Conservation (phyloP, 2,113 vertebrate species). For the Zosterops borbonicus region DNA sequence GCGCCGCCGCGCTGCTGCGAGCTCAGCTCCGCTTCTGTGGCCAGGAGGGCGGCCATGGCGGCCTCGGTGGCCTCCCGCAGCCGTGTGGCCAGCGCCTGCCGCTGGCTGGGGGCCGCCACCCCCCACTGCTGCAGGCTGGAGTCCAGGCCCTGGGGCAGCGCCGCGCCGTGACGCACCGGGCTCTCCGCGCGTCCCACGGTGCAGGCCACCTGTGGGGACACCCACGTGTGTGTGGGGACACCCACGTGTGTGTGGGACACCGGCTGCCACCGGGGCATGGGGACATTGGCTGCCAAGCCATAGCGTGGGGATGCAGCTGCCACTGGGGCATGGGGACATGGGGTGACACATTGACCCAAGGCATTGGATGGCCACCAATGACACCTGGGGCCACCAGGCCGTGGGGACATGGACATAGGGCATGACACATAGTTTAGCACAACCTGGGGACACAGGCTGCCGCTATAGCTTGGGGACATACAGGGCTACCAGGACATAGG, state of each 20-base stretch:
- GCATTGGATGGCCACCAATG: not conserved
- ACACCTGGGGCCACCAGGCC: not conserved
- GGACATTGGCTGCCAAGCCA: not conserved
- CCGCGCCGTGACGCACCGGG: not conserved
- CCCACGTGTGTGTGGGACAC: accelerated
- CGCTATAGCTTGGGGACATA: not conserved
- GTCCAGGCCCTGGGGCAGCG: slow-evolving; percentile 36
- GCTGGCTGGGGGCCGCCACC: not conserved
- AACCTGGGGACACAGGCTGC: not conserved
- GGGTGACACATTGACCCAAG: not conserved
- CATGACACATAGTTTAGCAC: not conserved
- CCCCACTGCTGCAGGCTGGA: slow-evolving; percentile 38
- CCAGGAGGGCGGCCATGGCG: not conserved
- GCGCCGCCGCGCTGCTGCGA: not conserved
- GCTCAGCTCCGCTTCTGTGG: slow-evolving; percentile 1
- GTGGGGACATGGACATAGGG: not conserved
- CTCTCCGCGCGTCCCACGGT: not conserved
- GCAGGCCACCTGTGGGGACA: slow-evolving; percentile 1
- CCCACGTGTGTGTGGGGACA: not conserved
- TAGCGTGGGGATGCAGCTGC: not conserved
- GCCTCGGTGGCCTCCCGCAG: not conserved
- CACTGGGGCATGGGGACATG: accelerated
- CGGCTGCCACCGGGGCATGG: accelerated
- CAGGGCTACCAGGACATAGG: too few relatives aligned
- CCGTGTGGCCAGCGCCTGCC: not conserved